These are phyloP conservation scores for Clusia tigrina DNA, from an alignment of 2,888 invertebrate genomes.

Conservation along the genomic window DNA sequence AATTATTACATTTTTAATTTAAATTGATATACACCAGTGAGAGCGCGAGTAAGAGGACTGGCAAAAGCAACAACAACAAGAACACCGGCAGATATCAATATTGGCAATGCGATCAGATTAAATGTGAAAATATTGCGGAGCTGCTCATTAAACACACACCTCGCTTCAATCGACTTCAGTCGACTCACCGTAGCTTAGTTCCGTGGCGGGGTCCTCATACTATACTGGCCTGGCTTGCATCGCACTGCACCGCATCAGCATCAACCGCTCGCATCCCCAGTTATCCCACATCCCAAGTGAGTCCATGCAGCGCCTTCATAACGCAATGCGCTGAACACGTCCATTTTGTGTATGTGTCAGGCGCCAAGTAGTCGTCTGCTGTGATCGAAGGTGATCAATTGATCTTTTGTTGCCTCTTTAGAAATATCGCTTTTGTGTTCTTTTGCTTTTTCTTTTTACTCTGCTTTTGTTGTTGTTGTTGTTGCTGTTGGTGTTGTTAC, in stretches of 20 bases:
- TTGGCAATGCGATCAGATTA: constrained; percentile 22
- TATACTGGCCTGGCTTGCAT: too few species aligned
- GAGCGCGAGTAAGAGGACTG: neutral
- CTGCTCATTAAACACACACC: constrained; percentile 16
- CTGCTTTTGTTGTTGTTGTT: constrained; percentile 10
- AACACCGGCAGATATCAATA: neutral
- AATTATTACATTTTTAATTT: constrained; percentile 36
- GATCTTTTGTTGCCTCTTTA: constrained; percentile 27
- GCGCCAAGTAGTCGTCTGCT: constrained; percentile 30
- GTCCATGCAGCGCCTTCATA: neutral
- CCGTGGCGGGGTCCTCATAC: too few species aligned
- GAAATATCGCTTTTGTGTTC: neutral
- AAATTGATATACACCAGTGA: neutral
- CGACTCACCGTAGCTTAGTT: too few species aligned
- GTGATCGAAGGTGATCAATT: constrained; percentile 32
- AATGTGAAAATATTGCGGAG: constrained; percentile 3
- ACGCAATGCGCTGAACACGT: constrained; percentile 1
- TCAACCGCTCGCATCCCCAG: too few species aligned
- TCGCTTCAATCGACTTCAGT: neutral
- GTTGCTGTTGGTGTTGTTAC: constrained; percentile 3
- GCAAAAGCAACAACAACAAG: neutral
- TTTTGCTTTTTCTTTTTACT: constrained; percentile 12
- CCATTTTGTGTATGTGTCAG: constrained; percentile 17
- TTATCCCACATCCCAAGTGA: neutral
- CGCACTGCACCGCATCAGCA: neutral